phyloP scores from a whole-genome alignment of 1,140 invertebrate genomes.

The Diachasma alloeum region DNA sequence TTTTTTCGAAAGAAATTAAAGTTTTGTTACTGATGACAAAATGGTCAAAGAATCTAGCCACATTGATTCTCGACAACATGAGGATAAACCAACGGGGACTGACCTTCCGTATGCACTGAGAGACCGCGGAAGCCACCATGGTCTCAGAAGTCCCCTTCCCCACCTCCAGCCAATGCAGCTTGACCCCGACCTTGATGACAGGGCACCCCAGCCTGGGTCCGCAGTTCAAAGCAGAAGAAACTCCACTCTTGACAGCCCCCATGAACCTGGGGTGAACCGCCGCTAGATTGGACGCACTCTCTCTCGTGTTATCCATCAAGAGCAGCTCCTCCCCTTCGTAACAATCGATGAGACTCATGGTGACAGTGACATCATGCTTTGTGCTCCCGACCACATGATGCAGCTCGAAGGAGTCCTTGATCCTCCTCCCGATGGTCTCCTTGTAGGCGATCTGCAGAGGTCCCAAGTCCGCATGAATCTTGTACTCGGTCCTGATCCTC shows the following conservation, averaged over 20 bases:
- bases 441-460: conserved; percentile 93
- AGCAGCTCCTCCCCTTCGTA: conserved; percentile 53
- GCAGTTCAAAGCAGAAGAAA: conserved; percentile 70
- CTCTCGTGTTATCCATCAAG: conserved; percentile 71
- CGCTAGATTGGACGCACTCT: conserved; percentile 72
- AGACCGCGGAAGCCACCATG: conserved; percentile 78
- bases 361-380: conserved; percentile 68
- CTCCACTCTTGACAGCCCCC: conserved; percentile 70
- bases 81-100: too few species aligned
- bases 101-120: conserved; percentile 82
- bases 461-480: conserved; percentile 92
- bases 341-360: conserved; percentile 68
- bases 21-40: too few species aligned
- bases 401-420: conserved; percentile 66
- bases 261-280: conserved; percentile 69
- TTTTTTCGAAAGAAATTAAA: too few species aligned
- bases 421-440: conserved; percentile 72
- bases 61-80: too few species aligned
- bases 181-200: conserved; percentile 76
- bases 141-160: conserved; percentile 78
- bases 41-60: too few species aligned
- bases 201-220: conserved; percentile 79
- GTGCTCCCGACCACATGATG: conserved; percentile 74
- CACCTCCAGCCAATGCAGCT: conserved; percentile 79
- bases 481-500: conserved; percentile 86